These are phyloP conservation scores for Megamerina dolium DNA, from an alignment of 2,888 invertebrate genomes.

Conservation along the genomic window DNA sequence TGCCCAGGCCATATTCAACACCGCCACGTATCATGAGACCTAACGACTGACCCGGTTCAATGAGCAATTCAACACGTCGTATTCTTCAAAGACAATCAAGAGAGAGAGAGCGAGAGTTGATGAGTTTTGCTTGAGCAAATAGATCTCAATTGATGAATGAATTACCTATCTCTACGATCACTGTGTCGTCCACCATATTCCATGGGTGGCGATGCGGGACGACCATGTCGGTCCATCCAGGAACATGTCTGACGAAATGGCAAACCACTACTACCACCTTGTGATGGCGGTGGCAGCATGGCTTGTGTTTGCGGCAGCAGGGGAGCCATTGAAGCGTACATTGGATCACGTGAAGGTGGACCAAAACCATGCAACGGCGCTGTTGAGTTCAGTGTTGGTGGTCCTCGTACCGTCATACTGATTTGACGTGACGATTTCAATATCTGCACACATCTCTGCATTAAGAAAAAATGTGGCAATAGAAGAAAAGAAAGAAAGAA, in stretches of 20 bases:
- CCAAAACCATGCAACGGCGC: slow-evolving; percentile 57
- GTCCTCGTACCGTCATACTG: slow-evolving; percentile 82
- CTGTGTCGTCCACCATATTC: slow-evolving; percentile 53
- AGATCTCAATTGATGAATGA: not conserved
- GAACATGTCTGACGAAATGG: slow-evolving; percentile 73
- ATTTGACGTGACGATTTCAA: slow-evolving; percentile 81
- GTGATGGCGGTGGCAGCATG: slow-evolving; percentile 31
- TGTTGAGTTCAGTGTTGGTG: slow-evolving; percentile 59
- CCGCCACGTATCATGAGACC: slow-evolving; percentile 95
- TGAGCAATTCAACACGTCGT: slow-evolving; percentile 73
- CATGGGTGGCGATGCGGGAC: slow-evolving; percentile 78
- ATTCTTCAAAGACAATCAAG: slow-evolving; percentile 30
- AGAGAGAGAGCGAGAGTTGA: not conserved
- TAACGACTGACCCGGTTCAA: slow-evolving; percentile 83
- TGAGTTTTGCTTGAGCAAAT: not conserved
- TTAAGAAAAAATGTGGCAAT: slow-evolving; percentile 51
- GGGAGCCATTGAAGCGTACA: slow-evolving; percentile 47
- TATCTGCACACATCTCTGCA: slow-evolving; percentile 63
- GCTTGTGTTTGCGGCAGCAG: slow-evolving; percentile 40
- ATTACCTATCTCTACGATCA: slow-evolving; percentile 47
- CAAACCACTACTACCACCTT: slow-evolving; percentile 47
- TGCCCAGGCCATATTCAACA: slow-evolving; percentile 89
- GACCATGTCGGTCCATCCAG: slow-evolving; percentile 90
- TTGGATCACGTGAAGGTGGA: slow-evolving; percentile 48
- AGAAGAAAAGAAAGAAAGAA: slow-evolving; percentile 45